These are phyloP conservation scores for Anthrax anthrax DNA, from an alignment of 2,888 invertebrate genomes.

Conservation along the genomic window DNA sequence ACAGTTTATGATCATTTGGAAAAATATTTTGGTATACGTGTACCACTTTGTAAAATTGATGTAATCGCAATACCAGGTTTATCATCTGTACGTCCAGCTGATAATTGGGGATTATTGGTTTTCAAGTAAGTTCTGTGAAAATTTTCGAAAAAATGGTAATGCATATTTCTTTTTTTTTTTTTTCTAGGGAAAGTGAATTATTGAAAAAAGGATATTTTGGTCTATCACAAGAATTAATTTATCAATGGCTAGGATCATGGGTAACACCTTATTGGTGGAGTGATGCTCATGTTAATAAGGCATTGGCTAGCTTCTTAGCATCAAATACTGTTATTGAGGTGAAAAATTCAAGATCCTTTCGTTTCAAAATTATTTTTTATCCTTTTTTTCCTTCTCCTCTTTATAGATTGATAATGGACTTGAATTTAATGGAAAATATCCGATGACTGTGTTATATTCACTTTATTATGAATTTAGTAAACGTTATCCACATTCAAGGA, in stretches of 20 bases:
- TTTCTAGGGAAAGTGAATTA: slow-evolving; percentile 56
- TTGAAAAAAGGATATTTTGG: slow-evolving; percentile 49
- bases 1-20: slow-evolving; percentile 44
- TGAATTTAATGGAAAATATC: slow-evolving; percentile 67
- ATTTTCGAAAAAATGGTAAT: too few relatives aligned
- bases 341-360: not conserved
- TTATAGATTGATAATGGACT: slow-evolving; percentile 50
- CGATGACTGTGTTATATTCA: slow-evolving; percentile 62
- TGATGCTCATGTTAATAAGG: slow-evolving; percentile 62
- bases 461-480: slow-evolving; percentile 69
- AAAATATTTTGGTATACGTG: slow-evolving; percentile 47
- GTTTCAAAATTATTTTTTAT: not conserved
- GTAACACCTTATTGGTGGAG: slow-evolving; percentile 66
- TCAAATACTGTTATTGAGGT: slow-evolving; percentile 59
- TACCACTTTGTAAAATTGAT: slow-evolving; percentile 54
- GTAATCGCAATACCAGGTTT: slow-evolving; percentile 59
- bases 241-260: slow-evolving; percentile 67
- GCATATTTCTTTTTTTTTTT: slow-evolving; percentile 11
- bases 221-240: slow-evolving; percentile 55
- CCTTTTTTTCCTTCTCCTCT: not conserved
- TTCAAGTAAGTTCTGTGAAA: slow-evolving; percentile 56
- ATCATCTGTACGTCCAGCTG: slow-evolving; percentile 54
- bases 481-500: slow-evolving; percentile 60
- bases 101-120: slow-evolving; percentile 65
- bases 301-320: slow-evolving; percentile 59